Conservation (phyloP, 2,113 vertebrate genomes). For the Podocnemis expansa region DNA sequence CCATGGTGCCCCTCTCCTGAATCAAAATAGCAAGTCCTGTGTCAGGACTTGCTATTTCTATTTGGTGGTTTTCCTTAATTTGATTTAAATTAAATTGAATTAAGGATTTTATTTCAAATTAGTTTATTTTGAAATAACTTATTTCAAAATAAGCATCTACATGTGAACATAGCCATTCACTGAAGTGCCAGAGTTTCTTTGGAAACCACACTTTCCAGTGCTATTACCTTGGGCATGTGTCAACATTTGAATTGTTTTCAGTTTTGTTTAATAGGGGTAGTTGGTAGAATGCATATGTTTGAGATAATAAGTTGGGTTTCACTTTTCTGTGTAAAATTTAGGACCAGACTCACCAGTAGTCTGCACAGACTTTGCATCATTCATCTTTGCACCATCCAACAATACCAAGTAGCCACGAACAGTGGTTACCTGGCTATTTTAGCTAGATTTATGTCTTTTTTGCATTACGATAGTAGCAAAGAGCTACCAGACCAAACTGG, state of each 20-base stretch:
- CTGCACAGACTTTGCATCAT: neutral
- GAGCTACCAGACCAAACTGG: neutral
- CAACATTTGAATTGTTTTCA: neutral
- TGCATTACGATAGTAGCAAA: neutral
- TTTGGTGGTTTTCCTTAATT: too few relatives aligned
- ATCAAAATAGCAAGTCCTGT: too few relatives aligned
- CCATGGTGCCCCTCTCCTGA: too few relatives aligned
- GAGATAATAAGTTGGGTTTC: neutral
- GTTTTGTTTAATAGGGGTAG: neutral
- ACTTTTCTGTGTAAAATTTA: neutral
- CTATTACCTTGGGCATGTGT: neutral
- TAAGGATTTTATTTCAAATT: too few relatives aligned
- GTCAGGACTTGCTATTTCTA: too few relatives aligned
- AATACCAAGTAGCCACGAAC: neutral
- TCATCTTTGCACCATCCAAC: neutral
- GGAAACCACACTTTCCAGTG: neutral
- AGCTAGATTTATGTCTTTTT: neutral
- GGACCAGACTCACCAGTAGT: neutral
- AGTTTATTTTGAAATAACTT: too few relatives aligned
- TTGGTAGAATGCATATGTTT: slow-evolving; percentile 1
- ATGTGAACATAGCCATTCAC: too few relatives aligned
- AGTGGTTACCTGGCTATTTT: neutral
- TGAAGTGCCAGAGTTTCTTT: neutral
- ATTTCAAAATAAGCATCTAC: too few relatives aligned
- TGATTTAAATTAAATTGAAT: too few relatives aligned